A percentile compares a stretch with the other conserved stretches of the same genome.
Conservation (phyloP, 2,113 vertebrate genomes). For the Gallinago undulata region DNA sequence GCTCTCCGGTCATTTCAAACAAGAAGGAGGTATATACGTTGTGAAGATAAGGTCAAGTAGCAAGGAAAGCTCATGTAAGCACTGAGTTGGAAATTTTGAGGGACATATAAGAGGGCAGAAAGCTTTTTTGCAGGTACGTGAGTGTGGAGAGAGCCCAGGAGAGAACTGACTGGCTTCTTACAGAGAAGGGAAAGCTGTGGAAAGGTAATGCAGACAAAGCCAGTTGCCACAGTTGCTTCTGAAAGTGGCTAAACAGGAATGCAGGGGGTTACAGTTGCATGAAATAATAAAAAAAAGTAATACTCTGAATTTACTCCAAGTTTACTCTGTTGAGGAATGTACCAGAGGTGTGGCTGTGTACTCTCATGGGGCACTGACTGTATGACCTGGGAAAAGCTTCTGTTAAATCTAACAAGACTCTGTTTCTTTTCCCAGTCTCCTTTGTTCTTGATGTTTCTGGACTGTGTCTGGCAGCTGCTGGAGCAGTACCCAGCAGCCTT, state of each 20-base stretch:
- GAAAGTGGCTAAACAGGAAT: neutral
- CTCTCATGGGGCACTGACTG: neutral
- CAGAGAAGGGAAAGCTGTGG: neutral
- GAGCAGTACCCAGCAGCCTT: slow-evolving; percentile 94
- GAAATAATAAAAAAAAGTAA: neutral
- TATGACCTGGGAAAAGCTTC: neutral
- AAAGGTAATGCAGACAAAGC: neutral
- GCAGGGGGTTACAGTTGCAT: neutral
- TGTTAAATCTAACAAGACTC: neutral
- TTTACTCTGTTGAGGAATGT: neutral
- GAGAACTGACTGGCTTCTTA: neutral
- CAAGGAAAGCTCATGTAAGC: neutral
- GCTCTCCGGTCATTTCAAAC: neutral
- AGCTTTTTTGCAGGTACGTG: neutral
- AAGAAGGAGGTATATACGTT: neutral
- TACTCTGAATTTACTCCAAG: neutral
- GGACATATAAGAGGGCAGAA: neutral
- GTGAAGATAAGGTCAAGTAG: neutral
- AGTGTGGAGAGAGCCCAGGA: neutral
- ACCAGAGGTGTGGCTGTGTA: neutral
- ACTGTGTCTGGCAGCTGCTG: slow-evolving; percentile 95
- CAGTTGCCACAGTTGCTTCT: neutral
- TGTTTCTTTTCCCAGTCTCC: slow-evolving; percentile 79
- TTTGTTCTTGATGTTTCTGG: slow-evolving; percentile 92
- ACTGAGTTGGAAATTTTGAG: neutral